These are phyloP conservation scores for Struthio camelus DNA, from an alignment of 2,113 vertebrate species.

Conservation along the genomic window DNA sequence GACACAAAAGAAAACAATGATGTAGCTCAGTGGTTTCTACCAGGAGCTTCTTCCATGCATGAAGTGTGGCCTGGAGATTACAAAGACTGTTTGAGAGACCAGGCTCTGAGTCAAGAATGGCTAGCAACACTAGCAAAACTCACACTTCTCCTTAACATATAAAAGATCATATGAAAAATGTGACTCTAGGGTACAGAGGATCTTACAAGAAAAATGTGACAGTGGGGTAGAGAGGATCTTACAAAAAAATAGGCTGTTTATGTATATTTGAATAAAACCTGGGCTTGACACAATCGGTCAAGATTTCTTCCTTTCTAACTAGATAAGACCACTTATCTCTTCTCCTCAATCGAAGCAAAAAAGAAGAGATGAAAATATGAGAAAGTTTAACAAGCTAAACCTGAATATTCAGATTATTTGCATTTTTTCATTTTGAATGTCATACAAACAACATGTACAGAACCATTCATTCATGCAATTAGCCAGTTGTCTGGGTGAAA, in stretches of 20 bases:
- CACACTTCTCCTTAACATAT: background rate
- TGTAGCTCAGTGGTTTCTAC: constrained; percentile 1
- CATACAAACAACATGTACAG: background rate
- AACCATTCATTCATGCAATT: background rate
- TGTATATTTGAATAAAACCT: background rate
- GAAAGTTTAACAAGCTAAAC: background rate
- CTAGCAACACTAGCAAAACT: background rate
- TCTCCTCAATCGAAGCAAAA: background rate
- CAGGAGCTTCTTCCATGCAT: constrained; percentile 40
- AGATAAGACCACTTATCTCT: background rate
- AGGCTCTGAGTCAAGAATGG: background rate
- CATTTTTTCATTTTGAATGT: background rate
- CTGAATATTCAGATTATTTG: background rate
- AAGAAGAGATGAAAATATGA: background rate
- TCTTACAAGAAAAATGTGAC: background rate
- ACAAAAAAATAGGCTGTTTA: background rate
- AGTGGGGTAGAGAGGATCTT: constrained; percentile 31
- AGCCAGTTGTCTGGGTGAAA: background rate
- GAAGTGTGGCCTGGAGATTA: background rate
- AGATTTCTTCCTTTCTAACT: background rate
- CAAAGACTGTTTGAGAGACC: constrained; percentile 39
- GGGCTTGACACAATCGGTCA: background rate
- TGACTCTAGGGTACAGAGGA: constrained; percentile 11
- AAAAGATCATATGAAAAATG: background rate
- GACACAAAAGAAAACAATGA: constrained; percentile 55